Percentiles rank a stretch among this genome's conserved stretches.
These are phyloP conservation scores for Megalops cyprinoides DNA, from an alignment of 2,797 vertebrate species.

Conservation along the genomic window DNA sequence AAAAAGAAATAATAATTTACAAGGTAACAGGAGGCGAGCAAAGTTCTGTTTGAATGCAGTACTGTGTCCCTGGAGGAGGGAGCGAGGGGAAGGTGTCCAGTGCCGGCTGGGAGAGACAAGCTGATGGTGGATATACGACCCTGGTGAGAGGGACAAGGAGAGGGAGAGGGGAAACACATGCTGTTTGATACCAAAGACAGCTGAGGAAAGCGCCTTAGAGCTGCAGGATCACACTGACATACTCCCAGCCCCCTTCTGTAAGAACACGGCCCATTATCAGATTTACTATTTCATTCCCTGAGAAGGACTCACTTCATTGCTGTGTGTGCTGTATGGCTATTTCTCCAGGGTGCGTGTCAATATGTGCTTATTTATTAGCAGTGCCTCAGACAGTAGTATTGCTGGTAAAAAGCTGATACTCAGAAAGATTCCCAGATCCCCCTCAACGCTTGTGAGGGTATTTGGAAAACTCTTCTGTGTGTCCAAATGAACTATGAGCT, in stretches of 20 bases:
- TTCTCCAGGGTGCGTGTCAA: background rate
- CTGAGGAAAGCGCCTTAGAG: background rate
- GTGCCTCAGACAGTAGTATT: background rate
- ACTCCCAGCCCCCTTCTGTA: too few species aligned
- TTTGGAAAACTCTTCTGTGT: background rate
- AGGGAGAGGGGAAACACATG: background rate
- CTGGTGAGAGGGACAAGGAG: background rate
- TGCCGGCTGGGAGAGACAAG: constrained; percentile 47
- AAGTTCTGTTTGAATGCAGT: constrained; percentile 49
- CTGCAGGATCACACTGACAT: background rate
- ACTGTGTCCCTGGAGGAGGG: constrained; percentile 40
- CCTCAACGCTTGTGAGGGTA: background rate
- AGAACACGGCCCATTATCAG: background rate
- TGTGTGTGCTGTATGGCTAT: background rate
- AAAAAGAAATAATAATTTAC: constrained; percentile 45
- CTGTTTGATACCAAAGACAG: constrained; percentile 8
- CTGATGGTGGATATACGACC: constrained; percentile 63
- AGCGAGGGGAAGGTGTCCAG: background rate
- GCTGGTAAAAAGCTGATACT: background rate
- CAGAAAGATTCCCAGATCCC: background rate
- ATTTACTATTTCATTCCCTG: constrained; percentile 14
- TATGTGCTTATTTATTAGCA: background rate
- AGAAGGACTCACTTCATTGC: background rate
- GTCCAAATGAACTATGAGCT: background rate
- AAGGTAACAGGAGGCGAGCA: constrained; percentile 44